phyloP scores from a whole-genome alignment of 2,797 vertebrate genomes.

The Poecile montanus region DNA sequence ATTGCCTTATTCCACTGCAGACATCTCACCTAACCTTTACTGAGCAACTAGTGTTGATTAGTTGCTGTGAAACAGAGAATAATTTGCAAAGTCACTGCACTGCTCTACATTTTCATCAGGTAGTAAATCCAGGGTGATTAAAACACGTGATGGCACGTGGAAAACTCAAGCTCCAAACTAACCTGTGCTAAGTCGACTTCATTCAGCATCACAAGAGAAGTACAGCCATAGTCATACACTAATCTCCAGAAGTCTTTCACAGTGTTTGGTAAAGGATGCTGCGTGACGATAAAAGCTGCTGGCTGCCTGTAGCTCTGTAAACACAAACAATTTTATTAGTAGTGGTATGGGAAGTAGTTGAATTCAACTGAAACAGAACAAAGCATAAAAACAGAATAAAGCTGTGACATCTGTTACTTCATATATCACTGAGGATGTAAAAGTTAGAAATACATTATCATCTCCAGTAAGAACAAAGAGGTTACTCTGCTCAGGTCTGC shows the following conservation, averaged over 20 bases:
- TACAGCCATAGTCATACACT: conserved; percentile 98
- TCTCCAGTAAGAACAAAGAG: neutral
- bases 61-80: neutral
- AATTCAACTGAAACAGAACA: neutral
- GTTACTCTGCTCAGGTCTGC: neutral
- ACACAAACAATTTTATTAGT: conserved; percentile 26
- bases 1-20: neutral
- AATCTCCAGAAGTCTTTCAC: conserved; percentile 99
- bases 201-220: conserved; percentile 97
- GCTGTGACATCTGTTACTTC: neutral
- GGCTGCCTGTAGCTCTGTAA: conserved; percentile 97
- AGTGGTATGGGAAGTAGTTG: neutral
- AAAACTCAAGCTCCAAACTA: neutral
- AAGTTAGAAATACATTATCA: neutral
- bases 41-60: neutral
- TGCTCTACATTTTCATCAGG: neutral
- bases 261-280: conserved; percentile 96
- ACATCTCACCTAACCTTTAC: neutral
- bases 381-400: neutral
- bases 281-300: conserved; percentile 98
- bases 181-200: conserved; percentile 98
- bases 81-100: neutral
- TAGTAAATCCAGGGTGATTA: neutral
- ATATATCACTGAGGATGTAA: neutral
- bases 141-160: fast-evolving